Evolutionary conservation across 1,140 invertebrate genomes (phyloP), one percentile per base, ranked within the genome.

Genomic region (Drosophila oshimai): DNA sequence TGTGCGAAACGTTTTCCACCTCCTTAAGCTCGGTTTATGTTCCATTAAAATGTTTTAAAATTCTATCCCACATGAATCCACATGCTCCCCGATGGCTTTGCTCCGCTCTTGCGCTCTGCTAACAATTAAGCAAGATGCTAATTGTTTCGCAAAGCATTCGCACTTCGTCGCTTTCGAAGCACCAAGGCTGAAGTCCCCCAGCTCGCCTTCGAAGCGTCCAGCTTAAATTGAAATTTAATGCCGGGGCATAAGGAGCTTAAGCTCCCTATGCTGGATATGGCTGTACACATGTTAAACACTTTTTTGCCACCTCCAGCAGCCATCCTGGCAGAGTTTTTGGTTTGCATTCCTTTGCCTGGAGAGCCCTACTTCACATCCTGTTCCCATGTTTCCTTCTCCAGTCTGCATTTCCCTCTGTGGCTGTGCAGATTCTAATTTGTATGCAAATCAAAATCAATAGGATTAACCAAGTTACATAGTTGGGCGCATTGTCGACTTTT

Each of bases 391-490:
- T 24, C 0, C 45, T 2, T 2, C 4, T 6, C 20, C 28, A 17
- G 10, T 15, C 10, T 3, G 26, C 9, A 42, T 42, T 42, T 12
- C 20, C 24, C 44, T 46, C 20, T 57, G 45, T 68, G 44, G 36
- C 42, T 45, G 39, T 37, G 29, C 81, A 76, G 49, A 76, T 65
- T 80, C 80, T 86, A 86, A 86, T 86, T 86, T 86, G 80, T 86
- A 86, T 86, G 81, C 80, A 86, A 86, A 86, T 86, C 81, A 87
- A 86, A 86, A 86, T 86, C 80, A 86, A 86, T 86, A 86, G 80
- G 81, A 86, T 86, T 86, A 86, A 80, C 80, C 72, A 76, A 87
- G 67, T 86, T 80, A 83, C 80, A 68, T 51, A 64, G 72, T 81
- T 65, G 54, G 58, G 12, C 47, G 53, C 67, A 75, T 57, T 80